Percentiles rank a stretch among this genome's conserved stretches.
phyloP scores from a whole-genome alignment of 2,888 invertebrate genomes.

The Micropterix aruncella region DNA sequence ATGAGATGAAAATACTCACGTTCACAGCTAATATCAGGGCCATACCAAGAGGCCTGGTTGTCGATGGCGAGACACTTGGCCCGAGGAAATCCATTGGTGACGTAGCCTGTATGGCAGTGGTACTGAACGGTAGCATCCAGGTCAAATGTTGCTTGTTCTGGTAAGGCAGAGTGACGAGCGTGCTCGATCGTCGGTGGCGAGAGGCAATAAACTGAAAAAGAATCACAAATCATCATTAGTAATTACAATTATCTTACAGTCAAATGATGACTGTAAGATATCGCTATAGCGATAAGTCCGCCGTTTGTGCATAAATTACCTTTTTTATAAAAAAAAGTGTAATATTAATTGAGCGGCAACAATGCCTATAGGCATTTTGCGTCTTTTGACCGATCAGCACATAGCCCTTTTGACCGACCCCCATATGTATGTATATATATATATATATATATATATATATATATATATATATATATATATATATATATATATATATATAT shows the following conservation, averaged over 20 bases:
- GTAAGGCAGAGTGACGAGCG: slow-evolving; percentile 76
- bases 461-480: too few relatives aligned
- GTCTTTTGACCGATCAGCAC: too few relatives aligned
- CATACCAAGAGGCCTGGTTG: slow-evolving; percentile 87
- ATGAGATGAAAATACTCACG: slow-evolving; percentile 42
- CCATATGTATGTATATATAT: slow-evolving; percentile 3
- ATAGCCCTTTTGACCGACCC: too few relatives aligned
- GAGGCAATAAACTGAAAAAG: slow-evolving; percentile 59
- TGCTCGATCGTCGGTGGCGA: slow-evolving; percentile 74
- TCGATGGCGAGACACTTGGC: slow-evolving; percentile 91
- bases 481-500: too few relatives aligned
- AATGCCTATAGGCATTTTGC: too few relatives aligned
- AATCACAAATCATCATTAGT: slow-evolving; percentile 5
- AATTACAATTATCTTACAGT: slow-evolving; percentile 3
- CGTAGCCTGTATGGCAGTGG: slow-evolving; percentile 89
- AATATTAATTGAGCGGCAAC: too few relatives aligned
- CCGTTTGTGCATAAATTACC: too few relatives aligned
- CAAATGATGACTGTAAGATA: too few relatives aligned
- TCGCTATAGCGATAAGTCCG: too few relatives aligned
- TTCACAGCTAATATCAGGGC: slow-evolving; percentile 91
- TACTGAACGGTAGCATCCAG: slow-evolving; percentile 84
- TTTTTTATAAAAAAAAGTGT: background rate
- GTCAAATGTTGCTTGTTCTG: slow-evolving; percentile 80
- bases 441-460: background rate
- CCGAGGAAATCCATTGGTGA: slow-evolving; percentile 77